Base-by-base conservation (phyloP, 2,797 vertebrate species). In the Cyprinella venusta region DNA sequence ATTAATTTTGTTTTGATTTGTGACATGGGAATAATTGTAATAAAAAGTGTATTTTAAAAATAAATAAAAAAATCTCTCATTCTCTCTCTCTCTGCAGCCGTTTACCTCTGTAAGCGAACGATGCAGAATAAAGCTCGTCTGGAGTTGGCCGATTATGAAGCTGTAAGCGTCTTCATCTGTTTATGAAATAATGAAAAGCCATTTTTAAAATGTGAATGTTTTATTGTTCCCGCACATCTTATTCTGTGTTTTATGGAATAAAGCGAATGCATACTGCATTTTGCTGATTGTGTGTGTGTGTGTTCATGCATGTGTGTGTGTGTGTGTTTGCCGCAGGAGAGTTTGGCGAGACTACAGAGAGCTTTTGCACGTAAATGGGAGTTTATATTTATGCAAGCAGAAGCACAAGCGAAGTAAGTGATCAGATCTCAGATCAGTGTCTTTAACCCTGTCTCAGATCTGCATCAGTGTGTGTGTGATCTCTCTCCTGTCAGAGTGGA, bases 381-480 rank as follows among this genome's bases (percentile, higher is more conserved):
- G 87, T 96, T 96, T 92, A 96, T 96, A 90, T 96, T 96, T 87
- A 96, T 96, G 96, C 96, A 96, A 92, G 96, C 96, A 85, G 96
- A 96, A 93, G 96, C 96, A 88, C 96, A 96, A 92, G 96, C 96
- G 72, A 96, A 96, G 96, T 96, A 92, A 96, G 96, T 95, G n/a
- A 63, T 18, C 48, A 42, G 64, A 69, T 83, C 40, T 42, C 15
- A 45, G 67, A 13, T 77, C 36, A 38, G 54, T 56, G 54, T 12
- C 8, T 54, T n/a, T 59, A 59, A 59, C 9, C 54, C n/a, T n/a
- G n/a, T n/a, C 19, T 50, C 4, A 18, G 6, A 7, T 54, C 5
- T 10, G n/a, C 12, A 8, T 19, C 15, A 3, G 3, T 76, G 63
- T 78, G 16, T 38, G 21, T 38, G 10, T 42, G 21, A 56, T 38